These are phyloP conservation scores for Agrochola litura DNA, from an alignment of 2,888 invertebrate genomes.

Conservation along the genomic window DNA sequence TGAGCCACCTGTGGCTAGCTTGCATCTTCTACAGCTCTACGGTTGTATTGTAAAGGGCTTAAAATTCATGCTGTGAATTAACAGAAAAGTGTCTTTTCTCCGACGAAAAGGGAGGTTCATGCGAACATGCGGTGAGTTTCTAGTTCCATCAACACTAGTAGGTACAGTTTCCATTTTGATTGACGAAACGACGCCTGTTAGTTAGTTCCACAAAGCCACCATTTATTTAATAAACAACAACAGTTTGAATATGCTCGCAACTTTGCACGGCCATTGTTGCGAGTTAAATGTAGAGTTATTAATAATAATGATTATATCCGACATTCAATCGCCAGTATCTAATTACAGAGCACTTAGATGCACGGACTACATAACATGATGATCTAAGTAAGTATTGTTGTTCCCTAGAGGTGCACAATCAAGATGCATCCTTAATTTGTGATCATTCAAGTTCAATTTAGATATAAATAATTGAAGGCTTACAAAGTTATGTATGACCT, in stretches of 20 bases:
- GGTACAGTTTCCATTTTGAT: not conserved
- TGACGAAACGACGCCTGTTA: not conserved
- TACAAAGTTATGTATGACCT: constrained; percentile 1
- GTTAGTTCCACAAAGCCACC: not conserved
- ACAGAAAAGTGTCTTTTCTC: not conserved
- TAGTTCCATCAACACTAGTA: not conserved
- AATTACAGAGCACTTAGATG: constrained; percentile 43
- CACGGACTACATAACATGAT: not conserved
- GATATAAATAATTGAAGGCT: not conserved
- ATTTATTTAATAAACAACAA: not conserved
- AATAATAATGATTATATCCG: constrained; percentile 40
- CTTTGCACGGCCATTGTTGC: constrained; percentile 7
- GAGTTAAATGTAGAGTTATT: constrained; percentile 37
- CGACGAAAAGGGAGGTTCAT: too few relatives aligned
- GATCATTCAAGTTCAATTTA: constrained; percentile 36
- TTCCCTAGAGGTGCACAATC: not conserved
- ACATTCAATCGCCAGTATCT: constrained; percentile 30
- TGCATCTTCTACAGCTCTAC: not conserved
- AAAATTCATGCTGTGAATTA: not conserved
- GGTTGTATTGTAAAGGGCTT: not conserved
- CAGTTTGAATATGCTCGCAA: constrained; percentile 4
- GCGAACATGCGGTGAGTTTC: not conserved
- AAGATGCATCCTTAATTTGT: constrained; percentile 35
- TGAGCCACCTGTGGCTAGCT: not conserved
- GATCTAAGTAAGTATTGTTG: constrained; percentile 7